Base-by-base conservation (phyloP, 2,113 vertebrate genomes). In the Sisor rabdophorus region DNA sequence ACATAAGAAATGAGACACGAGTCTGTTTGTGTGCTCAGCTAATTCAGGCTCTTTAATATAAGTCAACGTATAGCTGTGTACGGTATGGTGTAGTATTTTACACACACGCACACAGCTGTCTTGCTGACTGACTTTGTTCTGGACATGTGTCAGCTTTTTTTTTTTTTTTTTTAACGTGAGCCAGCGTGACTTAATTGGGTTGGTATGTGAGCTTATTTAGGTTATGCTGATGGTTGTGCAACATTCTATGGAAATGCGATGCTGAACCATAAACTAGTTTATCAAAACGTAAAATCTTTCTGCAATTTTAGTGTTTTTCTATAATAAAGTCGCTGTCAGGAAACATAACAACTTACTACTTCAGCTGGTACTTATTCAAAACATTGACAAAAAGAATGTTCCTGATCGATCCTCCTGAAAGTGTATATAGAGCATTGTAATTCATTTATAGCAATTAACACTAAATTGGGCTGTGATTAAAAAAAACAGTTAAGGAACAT, bases 111-210 rank as follows among this genome's bases (percentile, higher is more conserved):
- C 19, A 32, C 3, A 32, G 50, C 20, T 75, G 48, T 22, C 20
- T 75, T 48, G 36, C 15, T 54, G 50, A 9, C 32, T 30, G 2
- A 59, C 15, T 58, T 65, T 67, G 1, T 67, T 58, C 30, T 74
- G 24, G 56, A 61, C 22, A 22, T 24, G 15, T 65, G 73, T 58
- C 61, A 52, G 48, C 26, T 24, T 75, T 75, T 64, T 64, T 32
- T 53, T n/a, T n/a, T n/a, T n/a, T n/a, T n/a, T n/a, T n/a, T n/a
- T n/a, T n/a, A n/a, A n/a, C n/a, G n/a, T n/a, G 19, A 53, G 19
- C 44, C 53, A 22, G 52, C 64, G 20, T 69, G 64, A 76, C 64
- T 32, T 6, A 58, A n/a, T 28, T 48, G 64, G 64, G 48, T 69
- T 48, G 64, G 64, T 55, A 69, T 76, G 32, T 17, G 24, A 20